Base-by-base conservation (phyloP, 2,797 vertebrate genomes). In the Gallinago stenura region DNA sequence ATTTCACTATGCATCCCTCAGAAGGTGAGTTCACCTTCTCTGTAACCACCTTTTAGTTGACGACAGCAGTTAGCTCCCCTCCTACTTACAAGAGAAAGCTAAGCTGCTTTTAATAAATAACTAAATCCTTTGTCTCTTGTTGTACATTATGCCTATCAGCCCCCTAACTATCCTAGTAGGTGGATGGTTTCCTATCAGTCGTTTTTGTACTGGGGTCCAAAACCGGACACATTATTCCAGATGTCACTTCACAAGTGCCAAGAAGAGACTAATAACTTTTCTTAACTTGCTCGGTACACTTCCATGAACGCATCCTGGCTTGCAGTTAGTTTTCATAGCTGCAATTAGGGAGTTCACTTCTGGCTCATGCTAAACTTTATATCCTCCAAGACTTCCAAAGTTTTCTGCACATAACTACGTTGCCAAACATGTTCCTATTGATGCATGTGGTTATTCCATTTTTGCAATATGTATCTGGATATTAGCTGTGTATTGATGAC, bases 61-160 rank as follows among this genome's bases (percentile, higher is more conserved):
- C 33, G 18, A 48, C 6, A 37, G 18, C 33, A 50, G 11, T 68
- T n/a, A 90, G 30, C n/a, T 87, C n/a, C 21, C 15, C 17, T 83
- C 48, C 33, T 41, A 75, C 9, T 62, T 20, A 21, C 26, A 45
- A 10, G 24, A 64, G 41, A 37, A 69, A 90, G 14, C 21, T 62
- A 28, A 53, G 25, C 53, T 80, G 43, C 68, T 79, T 45, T 45
- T 50, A 48, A 24, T 24, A 68, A 68, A 51, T 60, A 85, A 45
- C 61, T 46, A 41, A 48, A 21, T 57, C 41, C 31, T 70, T 76
- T 39, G 12, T 62, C 79, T 62, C 50, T 62, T 57, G 57, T 62
- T 50, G 33, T 7, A 8, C 0, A 0, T 30, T n/a, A 45, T 5
- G 6, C n/a, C 43, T 71, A 15, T 28, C 57, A 54, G n/a, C 50